Evolutionary conservation across 2,888 invertebrate genomes (phyloP), one percentile per base, ranked within the genome.

Genomic region (Loripinus fragilis): DNA sequence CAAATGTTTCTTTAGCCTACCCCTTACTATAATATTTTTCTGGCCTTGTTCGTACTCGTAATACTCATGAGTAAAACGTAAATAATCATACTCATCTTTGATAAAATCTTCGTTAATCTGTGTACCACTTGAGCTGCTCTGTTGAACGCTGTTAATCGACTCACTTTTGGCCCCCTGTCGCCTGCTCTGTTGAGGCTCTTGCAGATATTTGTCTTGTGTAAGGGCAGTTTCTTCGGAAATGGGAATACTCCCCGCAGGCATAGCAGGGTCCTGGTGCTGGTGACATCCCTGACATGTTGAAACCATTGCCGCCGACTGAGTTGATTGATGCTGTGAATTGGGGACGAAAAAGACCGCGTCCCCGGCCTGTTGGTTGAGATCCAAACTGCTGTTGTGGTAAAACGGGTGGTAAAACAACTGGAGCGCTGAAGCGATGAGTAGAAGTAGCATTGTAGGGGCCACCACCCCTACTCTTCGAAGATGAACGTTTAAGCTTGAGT

Each of bases 21-120:
- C 71, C 45, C 65, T 82, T n/a, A 83, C 77, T 41, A 79, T 48
- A 64, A 79, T 79, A 12, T 76, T 38, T 38, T 75, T 65, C 28
- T 69, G 75, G n/a, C 73, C 71, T 48, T 81, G 67, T 52, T 81
- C 74, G 45, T 76, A 74, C 60, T 81, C 81, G 33, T 45, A 81
- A 78, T 66, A 78, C 33, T 81, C 71, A 45, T 71, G 68, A 17
- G 75, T 75, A 52, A 78, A 75, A 60, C 68, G 35, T 33, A 42
- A 41, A 55, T 64, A 68, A 42, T 60, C 71, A 66, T 76, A 74
- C 74, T 76, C 76, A 76, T 80, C 73, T 80, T 76, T 72, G 3
- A 71, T 1, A 17, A 55, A 72, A 42, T 72, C 55, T 38, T 38
- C 60, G 25, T 28, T 64, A 10, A n/a, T n/a, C 7, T 33, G 7